Evolutionary conservation across 2,113 vertebrate genomes (phyloP).

Genomic region (Machaerirhynchus nigripectus): DNA sequence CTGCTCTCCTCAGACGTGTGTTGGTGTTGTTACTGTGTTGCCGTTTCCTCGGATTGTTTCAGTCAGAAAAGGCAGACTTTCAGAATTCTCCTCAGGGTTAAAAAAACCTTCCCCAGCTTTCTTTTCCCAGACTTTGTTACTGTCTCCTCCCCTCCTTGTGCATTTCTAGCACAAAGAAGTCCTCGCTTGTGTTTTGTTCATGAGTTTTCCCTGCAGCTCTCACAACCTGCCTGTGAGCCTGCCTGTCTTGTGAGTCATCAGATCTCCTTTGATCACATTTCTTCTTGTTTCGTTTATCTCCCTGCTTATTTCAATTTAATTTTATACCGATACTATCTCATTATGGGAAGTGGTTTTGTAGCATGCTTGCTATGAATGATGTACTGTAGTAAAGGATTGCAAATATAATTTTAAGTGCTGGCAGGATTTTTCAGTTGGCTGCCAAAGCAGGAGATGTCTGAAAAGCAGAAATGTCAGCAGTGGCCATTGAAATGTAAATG

Average conservation of each 20-base stretch:
- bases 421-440: slow-evolving; percentile 10
- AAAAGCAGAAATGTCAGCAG: slow-evolving; percentile 35
- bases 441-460: slow-evolving; percentile 20
- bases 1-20: not conserved
- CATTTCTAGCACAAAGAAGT: not conserved
- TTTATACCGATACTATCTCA: not conserved
- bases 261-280: not conserved
- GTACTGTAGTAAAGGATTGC: not conserved
- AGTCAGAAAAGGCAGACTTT: not conserved
- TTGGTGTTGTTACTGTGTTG: not conserved
- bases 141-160: not conserved
- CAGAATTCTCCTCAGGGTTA: not conserved
- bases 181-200: not conserved
- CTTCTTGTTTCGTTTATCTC: not conserved
- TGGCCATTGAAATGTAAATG: slow-evolving; percentile 56
- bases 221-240: not conserved
- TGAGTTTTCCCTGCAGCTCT: not conserved
- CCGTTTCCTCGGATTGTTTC: not conserved
- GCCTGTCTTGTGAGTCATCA: not conserved
- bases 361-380: not conserved
- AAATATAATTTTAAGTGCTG: not conserved
- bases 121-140: not conserved
- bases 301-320: not conserved
- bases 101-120: not conserved
- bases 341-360: not conserved